These are phyloP conservation scores for Druceiella hillmani DNA, from an alignment of 2,888 invertebrate genomes.

Conservation along the genomic window DNA sequence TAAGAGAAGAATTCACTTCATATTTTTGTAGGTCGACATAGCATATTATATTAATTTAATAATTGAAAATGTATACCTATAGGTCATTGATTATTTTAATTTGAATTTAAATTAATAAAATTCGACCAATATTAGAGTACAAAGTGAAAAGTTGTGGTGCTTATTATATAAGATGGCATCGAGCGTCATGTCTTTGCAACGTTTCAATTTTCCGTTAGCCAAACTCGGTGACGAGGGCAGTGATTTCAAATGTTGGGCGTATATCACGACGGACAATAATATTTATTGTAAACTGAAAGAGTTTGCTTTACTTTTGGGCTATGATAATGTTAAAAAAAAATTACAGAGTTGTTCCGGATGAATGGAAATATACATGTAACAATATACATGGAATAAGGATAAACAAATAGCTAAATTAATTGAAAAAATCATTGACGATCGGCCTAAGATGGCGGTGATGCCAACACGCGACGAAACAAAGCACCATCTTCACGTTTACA, in stretches of 20 bases:
- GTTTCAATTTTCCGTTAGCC: conserved; percentile 13
- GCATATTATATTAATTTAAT: too few relatives aligned
- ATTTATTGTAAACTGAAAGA: conserved; percentile 17
- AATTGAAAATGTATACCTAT: too few relatives aligned
- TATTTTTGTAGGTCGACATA: too few relatives aligned
- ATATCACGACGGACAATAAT: conserved; percentile 16
- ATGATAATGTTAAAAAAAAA: conserved; percentile 17
- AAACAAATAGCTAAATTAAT: too few relatives aligned
- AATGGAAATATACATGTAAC: conserved; percentile 12
- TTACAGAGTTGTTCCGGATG: conserved; percentile 9
- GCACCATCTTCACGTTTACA: conserved; percentile 18
- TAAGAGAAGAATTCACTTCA: too few relatives aligned
- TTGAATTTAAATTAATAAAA: too few relatives aligned
- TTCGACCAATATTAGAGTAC: too few relatives aligned
- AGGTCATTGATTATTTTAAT: too few relatives aligned
- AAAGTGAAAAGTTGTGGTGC: too few relatives aligned
- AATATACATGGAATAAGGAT: conserved; percentile 13
- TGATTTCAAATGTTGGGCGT: conserved; percentile 17
- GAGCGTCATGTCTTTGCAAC: too few relatives aligned
- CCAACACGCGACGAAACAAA: conserved; percentile 4
- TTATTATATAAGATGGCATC: too few relatives aligned
- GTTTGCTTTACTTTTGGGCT: conserved; percentile 18
- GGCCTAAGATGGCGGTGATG: conserved; percentile 2
- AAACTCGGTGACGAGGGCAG: too few relatives aligned
- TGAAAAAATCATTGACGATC: conserved; percentile 8